A percentile compares a stretch with the other conserved stretches of the same genome.
phyloP scores from a whole-genome alignment of 2,888 invertebrate species.

The Euzophera pinguis region DNA sequence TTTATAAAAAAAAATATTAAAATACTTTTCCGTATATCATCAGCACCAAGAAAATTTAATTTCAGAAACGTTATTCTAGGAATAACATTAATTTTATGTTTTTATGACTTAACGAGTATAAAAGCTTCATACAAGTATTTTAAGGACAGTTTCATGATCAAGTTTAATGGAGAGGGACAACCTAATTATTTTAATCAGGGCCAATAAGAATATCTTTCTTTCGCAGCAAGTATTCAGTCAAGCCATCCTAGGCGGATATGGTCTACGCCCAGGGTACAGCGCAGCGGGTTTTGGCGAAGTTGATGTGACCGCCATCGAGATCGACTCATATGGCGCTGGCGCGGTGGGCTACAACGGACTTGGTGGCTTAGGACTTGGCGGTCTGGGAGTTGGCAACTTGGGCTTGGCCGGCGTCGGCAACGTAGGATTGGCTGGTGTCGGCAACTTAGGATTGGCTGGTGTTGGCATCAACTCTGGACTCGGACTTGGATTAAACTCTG shows the following conservation, averaged over 20 bases:
- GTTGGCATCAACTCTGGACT: not conserved
- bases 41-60: too few relatives aligned
- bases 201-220: not conserved
- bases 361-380: not conserved
- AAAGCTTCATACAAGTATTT: too few relatives aligned
- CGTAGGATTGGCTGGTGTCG: not conserved
- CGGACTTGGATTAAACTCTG: not conserved
- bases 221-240: slow-evolving; percentile 22
- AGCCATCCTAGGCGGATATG: not conserved
- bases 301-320: not conserved
- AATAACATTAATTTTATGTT: too few relatives aligned
- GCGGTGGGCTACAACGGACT: not conserved
- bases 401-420: not conserved
- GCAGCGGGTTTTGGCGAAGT: slow-evolving; percentile 1
- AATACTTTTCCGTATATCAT: too few relatives aligned
- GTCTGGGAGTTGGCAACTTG: not conserved
- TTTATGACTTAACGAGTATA: too few relatives aligned
- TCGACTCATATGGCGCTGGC: not conserved
- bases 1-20: too few relatives aligned
- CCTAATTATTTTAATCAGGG: not conserved
- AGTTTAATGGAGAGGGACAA: not conserved
- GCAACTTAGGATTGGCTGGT: not conserved
- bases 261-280: not conserved
- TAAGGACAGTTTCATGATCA: not conserved
- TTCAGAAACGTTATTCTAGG: too few relatives aligned